Percentiles rank a stretch among this genome's conserved stretches.
phyloP scores from a whole-genome alignment of 2,797 vertebrate genomes.

The Catamblyrhynchus diadema region DNA sequence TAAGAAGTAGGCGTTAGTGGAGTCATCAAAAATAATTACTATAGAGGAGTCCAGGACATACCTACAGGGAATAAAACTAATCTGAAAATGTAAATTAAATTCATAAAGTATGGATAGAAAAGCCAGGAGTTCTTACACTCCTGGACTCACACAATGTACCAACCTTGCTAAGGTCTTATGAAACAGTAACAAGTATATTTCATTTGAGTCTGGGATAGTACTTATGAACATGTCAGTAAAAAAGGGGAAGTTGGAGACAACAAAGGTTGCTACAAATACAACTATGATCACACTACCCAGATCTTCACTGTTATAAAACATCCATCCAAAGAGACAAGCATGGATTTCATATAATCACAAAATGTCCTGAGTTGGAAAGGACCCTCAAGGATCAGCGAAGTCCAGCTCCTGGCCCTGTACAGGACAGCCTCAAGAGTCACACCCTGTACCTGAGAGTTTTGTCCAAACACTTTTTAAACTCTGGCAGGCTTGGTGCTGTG shows the following conservation, averaged over 20 bases:
- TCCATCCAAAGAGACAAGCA: neutral
- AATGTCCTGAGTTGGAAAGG: neutral
- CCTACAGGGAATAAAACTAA: constrained; percentile 50
- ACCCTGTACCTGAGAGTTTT: too few relatives aligned
- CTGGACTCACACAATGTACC: neutral
- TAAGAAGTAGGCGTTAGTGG: constrained; percentile 39
- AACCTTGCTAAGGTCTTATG: neutral
- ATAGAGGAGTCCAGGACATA: constrained; percentile 41
- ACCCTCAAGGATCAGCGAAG: neutral
- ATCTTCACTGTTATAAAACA: neutral
- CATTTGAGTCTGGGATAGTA: neutral
- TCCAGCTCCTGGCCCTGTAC: neutral
- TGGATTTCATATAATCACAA: neutral
- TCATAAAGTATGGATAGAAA: neutral
- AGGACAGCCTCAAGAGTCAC: neutral
- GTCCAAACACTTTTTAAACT: neutral
- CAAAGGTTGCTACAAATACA: neutral
- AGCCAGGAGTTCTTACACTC: neutral
- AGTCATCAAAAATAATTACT: constrained; percentile 42
- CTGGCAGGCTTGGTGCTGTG: neutral
- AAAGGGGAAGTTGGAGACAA: neutral
- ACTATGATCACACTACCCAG: neutral
- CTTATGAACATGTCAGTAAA: neutral
- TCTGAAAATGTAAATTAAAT: constrained; percentile 42
- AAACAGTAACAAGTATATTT: neutral